These are phyloP conservation scores for Drosophila algonquin DNA, from an alignment of 2,888 invertebrate genomes.

Conservation along the genomic window DNA sequence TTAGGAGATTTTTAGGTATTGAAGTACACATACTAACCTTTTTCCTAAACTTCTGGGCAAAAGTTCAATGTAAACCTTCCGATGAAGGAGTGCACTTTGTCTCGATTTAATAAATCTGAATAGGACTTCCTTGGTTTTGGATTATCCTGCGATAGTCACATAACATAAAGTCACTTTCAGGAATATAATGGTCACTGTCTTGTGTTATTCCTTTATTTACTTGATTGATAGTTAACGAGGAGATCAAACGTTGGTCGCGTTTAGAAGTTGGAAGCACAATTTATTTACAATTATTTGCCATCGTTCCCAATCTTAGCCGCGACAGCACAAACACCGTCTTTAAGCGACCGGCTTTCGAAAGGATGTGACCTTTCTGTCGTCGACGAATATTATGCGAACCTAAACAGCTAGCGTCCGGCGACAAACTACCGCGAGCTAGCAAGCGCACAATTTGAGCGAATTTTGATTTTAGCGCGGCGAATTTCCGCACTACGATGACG, in stretches of 20 bases:
- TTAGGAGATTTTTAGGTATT: neutral
- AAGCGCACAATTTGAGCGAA: conserved; percentile 77
- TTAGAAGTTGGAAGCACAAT: neutral
- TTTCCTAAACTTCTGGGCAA: conserved; percentile 27
- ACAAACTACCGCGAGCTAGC: conserved; percentile 79
- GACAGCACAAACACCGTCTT: conserved; percentile 61
- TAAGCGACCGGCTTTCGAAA: conserved; percentile 74
- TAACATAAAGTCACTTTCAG: neutral
- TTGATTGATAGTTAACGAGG: neutral
- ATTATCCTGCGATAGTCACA: neutral
- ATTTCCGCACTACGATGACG: conserved; percentile 69
- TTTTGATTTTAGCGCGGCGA: conserved; percentile 81
- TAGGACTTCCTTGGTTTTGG: neutral
- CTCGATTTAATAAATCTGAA: neutral
- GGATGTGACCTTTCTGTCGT: conserved; percentile 79
- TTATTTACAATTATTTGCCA: conserved; percentile 12
- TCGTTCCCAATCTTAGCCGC: conserved; percentile 55
- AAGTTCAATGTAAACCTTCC: conserved; percentile 32
- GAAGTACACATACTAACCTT: conserved; percentile 36
- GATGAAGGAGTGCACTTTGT: conserved; percentile 19
- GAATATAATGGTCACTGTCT: neutral
- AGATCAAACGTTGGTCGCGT: neutral
- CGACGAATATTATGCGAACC: conserved; percentile 77
- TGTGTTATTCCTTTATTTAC: neutral
- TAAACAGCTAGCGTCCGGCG: conserved; percentile 78